Conservation (phyloP, 2,888 invertebrate genomes). For the Furcula furcula region DNA sequence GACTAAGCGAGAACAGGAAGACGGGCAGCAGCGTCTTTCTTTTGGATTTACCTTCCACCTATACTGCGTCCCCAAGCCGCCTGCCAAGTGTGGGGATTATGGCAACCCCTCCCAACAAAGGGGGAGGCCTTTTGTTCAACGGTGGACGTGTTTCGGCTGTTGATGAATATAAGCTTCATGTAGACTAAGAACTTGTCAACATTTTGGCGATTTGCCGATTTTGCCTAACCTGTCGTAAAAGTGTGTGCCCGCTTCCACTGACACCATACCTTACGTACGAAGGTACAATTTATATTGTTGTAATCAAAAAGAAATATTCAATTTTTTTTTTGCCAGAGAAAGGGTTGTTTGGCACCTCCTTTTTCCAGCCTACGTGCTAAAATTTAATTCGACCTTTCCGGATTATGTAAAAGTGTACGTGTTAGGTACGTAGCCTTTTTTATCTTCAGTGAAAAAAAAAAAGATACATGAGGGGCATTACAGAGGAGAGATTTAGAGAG, state of each 20-base stretch:
- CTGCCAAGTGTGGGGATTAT: no score
- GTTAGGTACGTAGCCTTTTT: constrained; percentile 39
- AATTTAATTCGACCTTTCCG: constrained; percentile 76
- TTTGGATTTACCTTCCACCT: no score
- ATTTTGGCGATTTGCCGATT: no score
- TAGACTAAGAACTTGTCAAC: no score
- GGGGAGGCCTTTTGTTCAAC: no score
- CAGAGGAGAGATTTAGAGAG: constrained; percentile 5
- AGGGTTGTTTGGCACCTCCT: constrained; percentile 66
- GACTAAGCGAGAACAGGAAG: no score
- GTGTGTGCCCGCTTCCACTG: constrained; percentile 24
- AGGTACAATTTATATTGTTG: constrained; percentile 78
- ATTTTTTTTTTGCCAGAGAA: constrained; percentile 63
- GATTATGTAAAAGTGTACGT: constrained; percentile 68
- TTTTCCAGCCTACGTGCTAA: constrained; percentile 73
- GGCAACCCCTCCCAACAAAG: no score
- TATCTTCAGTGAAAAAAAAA: constrained; percentile 28
- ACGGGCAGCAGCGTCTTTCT: no score
- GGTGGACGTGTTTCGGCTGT: no score
- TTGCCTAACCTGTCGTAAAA: no score
- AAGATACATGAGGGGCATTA: constrained; percentile 9
- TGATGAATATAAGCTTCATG: no score
- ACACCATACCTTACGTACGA: constrained; percentile 28
- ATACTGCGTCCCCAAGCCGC: no score
- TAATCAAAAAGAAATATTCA: constrained; percentile 81